phyloP scores from a whole-genome alignment of 1,140 invertebrate species.

The Phocides pigmalion region DNA sequence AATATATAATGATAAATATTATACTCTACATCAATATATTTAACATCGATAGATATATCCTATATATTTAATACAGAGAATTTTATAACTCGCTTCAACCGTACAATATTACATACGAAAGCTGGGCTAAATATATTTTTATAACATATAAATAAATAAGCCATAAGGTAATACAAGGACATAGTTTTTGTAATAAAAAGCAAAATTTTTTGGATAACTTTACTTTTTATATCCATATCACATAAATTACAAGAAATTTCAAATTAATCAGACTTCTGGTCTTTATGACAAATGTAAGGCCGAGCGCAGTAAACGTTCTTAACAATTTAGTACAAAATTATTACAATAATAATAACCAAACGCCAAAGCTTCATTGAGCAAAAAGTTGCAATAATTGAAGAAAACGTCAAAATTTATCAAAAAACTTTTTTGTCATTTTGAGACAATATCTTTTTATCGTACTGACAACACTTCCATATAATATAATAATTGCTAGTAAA shows the following conservation, averaged over 20 bases:
- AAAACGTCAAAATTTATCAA: conserved; percentile 47
- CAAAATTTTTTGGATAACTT: conserved; percentile 61
- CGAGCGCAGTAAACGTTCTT: conserved; percentile 11
- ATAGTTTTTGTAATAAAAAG: conserved; percentile 59
- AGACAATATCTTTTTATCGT: conserved; percentile 61
- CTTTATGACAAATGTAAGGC: conserved; percentile 32
- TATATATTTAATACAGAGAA: conserved; percentile 48
- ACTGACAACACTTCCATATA: conserved; percentile 38
- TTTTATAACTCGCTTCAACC: conserved; percentile 47
- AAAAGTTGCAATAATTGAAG: conserved; percentile 68
- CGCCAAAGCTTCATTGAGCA: conserved; percentile 60
- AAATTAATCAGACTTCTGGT: conserved; percentile 60
- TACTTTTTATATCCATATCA: conserved; percentile 69
- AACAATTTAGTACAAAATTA: conserved; percentile 26
- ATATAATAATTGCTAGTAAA: conserved; percentile 52
- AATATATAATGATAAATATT: conserved; percentile 47
- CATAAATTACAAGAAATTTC: conserved; percentile 69
- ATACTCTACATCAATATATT: conserved; percentile 54
- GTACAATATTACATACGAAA: conserved; percentile 55
- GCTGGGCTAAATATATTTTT: conserved; percentile 61
- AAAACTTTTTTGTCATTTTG: conserved; percentile 62
- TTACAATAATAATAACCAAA: conserved; percentile 33
- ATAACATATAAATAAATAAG: conserved; percentile 48
- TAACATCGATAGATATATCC: conserved; percentile 65
- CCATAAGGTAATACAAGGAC: conserved; percentile 44